A percentile compares a stretch with the other conserved stretches of the same genome.
Conservation (phyloP, 2,113 vertebrate species). For the Rhodinocichla rosea region DNA sequence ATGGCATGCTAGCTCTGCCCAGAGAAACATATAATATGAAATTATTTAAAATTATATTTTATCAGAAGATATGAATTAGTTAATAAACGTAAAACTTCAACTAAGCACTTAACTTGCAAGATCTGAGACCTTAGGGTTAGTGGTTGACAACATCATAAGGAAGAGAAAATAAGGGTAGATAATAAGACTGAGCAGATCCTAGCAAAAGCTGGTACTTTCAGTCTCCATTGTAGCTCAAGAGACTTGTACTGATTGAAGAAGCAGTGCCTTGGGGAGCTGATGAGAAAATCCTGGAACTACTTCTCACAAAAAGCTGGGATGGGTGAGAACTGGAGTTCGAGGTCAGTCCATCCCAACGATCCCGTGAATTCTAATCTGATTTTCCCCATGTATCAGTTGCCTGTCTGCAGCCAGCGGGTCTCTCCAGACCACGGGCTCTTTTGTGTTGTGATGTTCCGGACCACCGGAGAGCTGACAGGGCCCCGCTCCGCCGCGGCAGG, state of each 20-base stretch:
- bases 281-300: background rate
- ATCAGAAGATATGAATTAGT: background rate
- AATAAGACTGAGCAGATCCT: background rate
- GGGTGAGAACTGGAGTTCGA: background rate
- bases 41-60: background rate
- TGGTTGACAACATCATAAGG: background rate
- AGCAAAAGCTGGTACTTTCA: background rate
- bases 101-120: background rate
- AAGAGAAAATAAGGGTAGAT: background rate
- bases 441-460: accelerated
- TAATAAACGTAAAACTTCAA: background rate
- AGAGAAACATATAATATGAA: background rate
- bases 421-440: background rate
- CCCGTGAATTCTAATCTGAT: background rate
- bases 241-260: background rate
- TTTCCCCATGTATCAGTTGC: background rate
- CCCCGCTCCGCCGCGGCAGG: background rate
- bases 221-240: background rate
- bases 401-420: background rate
- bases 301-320: background rate
- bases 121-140: background rate
- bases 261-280: background rate
- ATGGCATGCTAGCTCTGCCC: background rate
- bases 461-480: accelerated
- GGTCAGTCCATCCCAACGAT: background rate